phyloP scores from a whole-genome alignment of 2,113 vertebrate genomes.

The Lampris incognitus region DNA sequence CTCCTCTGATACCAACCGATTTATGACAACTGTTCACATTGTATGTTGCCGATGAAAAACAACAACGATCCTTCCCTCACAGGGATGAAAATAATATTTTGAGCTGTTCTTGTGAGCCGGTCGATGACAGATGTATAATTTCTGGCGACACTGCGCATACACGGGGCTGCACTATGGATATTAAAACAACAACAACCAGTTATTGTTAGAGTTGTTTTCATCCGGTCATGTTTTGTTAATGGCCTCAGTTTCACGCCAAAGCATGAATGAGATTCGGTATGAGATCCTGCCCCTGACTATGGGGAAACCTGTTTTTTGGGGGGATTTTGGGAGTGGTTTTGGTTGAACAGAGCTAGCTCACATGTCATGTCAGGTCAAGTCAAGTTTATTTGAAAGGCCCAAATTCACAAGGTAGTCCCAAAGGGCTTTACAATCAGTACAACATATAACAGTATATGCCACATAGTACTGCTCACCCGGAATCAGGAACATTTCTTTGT shows the following conservation, averaged over 20 bases:
- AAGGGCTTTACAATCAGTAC: too few relatives aligned
- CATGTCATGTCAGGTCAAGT: too few relatives aligned
- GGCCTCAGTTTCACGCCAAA: not conserved
- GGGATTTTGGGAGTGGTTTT: too few relatives aligned
- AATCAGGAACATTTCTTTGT: too few relatives aligned
- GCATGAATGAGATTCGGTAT: too few relatives aligned
- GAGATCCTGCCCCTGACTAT: too few relatives aligned
- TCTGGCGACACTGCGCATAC: not conserved
- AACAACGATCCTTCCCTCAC: not conserved
- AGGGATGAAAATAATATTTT: not conserved
- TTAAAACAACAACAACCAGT: not conserved
- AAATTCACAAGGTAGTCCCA: too few relatives aligned
- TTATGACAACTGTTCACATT: slow-evolving; percentile 14
- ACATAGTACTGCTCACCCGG: too few relatives aligned
- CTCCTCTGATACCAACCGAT: not conserved
- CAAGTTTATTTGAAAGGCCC: too few relatives aligned
- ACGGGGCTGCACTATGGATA: not conserved
- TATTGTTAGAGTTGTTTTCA: not conserved
- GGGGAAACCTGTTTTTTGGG: too few relatives aligned
- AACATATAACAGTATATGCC: too few relatives aligned
- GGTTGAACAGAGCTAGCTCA: too few relatives aligned
- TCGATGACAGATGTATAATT: not conserved
- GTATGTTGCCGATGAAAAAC: not conserved
- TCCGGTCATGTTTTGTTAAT: not conserved
- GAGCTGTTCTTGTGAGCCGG: not conserved